Base-by-base conservation (phyloP, 2,888 invertebrate species). In the Melinaea marsaeus region DNA sequence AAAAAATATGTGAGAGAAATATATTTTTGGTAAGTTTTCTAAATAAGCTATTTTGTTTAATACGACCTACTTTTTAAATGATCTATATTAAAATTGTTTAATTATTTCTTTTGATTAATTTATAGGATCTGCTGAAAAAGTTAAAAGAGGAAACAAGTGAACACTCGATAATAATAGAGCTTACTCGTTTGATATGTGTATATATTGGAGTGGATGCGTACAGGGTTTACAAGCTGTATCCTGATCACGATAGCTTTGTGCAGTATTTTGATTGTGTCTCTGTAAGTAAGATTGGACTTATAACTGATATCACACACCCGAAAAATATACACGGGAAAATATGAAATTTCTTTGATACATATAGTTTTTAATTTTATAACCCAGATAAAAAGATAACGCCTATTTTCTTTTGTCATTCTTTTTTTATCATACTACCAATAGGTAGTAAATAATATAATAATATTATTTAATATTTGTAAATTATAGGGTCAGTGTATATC, bases 141-240 rank as follows among this genome's bases (percentile, higher is more conserved):
- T 83, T 95, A 5, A 92, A 94, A 65, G 85, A 92, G 35, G 91
- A 92, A 60, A 92, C 93, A 0, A 93, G 92, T 57, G 94, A 94
- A 74, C 90, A 92, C 61, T 90, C 93, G 48, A 93, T 95, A 2
- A 75, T 95, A 32, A 92, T 92, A 88, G 95, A 95, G 79, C 79
- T 95, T 47, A 92, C 94, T 0, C 90, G 88, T 58, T 93, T 94
- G 76, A 93, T 95, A 58, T 92, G 92, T 34, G 89, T 92, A 13
- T 93, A 94, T 0, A 92, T 95, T 0, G 92, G 92, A 42, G 94
- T 94, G 0, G 94, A 95, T 74, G 93, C 93, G 0, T 93, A 92
- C 78, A 92, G 93, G 48, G 73, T 85, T 1, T 85, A 74, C 65
- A 83, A 84, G 65, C 60, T 85, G n/a, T 78, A 71, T 45, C 75